Percentiles rank a stretch among this genome's conserved stretches.
Evolutionary conservation across 2,888 invertebrate genomes (phyloP).

Genomic region (Magallana nippona): DNA sequence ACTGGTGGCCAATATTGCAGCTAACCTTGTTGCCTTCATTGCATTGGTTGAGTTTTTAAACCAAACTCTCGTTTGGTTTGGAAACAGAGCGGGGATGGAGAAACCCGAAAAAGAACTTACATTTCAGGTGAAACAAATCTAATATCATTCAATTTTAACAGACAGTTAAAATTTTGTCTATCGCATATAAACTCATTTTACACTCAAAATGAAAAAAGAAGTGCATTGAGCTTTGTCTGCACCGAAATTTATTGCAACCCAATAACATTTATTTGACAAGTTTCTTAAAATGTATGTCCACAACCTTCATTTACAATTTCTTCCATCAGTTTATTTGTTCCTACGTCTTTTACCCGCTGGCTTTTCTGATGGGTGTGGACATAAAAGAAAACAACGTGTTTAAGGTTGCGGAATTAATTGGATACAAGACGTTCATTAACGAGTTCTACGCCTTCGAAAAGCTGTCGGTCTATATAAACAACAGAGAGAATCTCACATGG

Average conservation of each 20-base stretch:
- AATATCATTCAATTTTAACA: no score
- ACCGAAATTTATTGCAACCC: no score
- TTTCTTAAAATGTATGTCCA: no score
- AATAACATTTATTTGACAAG: no score
- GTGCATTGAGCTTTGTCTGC: no score
- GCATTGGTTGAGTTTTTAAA: conserved; percentile 92
- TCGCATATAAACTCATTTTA: no score
- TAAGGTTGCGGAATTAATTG: conserved; percentile 90
- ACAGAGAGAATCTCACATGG: conserved; percentile 54
- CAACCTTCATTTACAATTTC: not conserved
- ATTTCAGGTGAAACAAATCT: conserved; percentile 80
- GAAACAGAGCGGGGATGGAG: conserved; percentile 82
- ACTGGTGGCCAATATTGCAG: conserved; percentile 91
- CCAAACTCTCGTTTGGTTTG: conserved; percentile 83
- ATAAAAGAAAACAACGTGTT: conserved; percentile 84
- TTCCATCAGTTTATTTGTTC: conserved; percentile 84
- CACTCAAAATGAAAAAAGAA: no score
- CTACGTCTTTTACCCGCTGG: conserved; percentile 93
- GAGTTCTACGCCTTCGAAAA: conserved; percentile 93
- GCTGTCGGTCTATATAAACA: conserved; percentile 55
- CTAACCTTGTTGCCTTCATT: conserved; percentile 95
- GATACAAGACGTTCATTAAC: conserved; percentile 93
- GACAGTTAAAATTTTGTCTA: no score
- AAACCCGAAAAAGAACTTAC: conserved; percentile 77
- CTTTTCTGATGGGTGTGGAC: conserved; percentile 89